These are phyloP conservation scores for Atrina japonica DNA, from an alignment of 2,888 invertebrate species.

Conservation along the genomic window DNA sequence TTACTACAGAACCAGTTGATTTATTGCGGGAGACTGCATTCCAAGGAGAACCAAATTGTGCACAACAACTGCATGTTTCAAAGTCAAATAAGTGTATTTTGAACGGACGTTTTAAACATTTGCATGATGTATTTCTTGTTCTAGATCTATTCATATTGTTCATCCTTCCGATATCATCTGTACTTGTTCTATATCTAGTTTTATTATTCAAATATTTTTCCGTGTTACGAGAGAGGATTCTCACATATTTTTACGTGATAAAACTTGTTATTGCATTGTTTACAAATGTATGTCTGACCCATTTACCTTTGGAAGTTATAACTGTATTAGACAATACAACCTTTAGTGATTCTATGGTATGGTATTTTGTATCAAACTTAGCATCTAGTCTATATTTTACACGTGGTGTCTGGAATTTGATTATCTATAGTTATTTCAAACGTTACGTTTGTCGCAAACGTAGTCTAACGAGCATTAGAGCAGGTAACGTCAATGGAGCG, in stretches of 20 bases:
- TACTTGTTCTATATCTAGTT: constrained; percentile 45
- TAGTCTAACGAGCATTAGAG: constrained; percentile 37
- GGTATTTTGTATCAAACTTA: constrained; percentile 44
- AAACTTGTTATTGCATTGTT: constrained; percentile 57
- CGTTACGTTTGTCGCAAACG: constrained; percentile 66
- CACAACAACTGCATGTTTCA: too few species aligned
- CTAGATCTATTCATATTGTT: constrained; percentile 66
- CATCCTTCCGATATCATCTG: constrained; percentile 53
- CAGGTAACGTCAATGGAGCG: neutral
- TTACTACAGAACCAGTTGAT: constrained; percentile 50
- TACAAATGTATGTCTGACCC: constrained; percentile 53
- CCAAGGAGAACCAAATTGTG: too few species aligned
- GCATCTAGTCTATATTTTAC: constrained; percentile 48
- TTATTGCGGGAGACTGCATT: too few species aligned
- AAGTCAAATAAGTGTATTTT: constrained; percentile 55
- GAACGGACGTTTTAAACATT: constrained; percentile 54
- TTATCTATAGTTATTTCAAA: constrained; percentile 70
- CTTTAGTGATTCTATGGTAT: constrained; percentile 1
- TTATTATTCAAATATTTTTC: constrained; percentile 48
- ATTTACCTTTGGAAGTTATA: constrained; percentile 65
- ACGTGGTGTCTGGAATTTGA: constrained; percentile 67
- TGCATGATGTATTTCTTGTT: constrained; percentile 60
- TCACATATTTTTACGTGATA: constrained; percentile 60
- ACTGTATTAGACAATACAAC: constrained; percentile 55
- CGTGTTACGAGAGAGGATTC: constrained; percentile 48